Base-by-base conservation (phyloP, 2,888 invertebrate genomes). In the Caenorhabditis uteleia region DNA sequence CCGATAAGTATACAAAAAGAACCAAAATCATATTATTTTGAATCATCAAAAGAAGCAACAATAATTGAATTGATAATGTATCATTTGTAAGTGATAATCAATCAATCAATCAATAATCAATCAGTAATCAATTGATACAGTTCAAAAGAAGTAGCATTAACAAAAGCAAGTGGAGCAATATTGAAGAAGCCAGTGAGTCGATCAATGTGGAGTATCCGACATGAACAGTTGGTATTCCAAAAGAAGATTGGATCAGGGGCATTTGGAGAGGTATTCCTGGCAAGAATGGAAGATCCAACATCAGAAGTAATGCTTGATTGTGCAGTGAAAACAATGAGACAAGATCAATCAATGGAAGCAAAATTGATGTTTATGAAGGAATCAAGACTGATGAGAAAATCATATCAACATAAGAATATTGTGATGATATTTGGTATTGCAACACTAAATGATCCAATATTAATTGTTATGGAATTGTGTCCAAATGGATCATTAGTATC, bases 401-500 rank as follows among this genome's bases (percentile, higher is more conserved):
- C 27, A 20, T 70, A 66, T 49, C 59, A 68, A 21, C 78, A 78
- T 45, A 60, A 64, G 21, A 53, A 78, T 42, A 70, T 79, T 12
- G 77, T 79, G n/a, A 64, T 60, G 58, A 74, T 77, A 16, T 57
- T 62, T 31, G 67, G 67, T 38, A 54, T 71, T 12, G 79, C 78
- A n/a, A 75, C 76, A 1, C 71, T 76, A 47, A 70, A 76, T 39
- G 60, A 67, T 39, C 79, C 79, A 8, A 45, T 79, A 27, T 65
- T 79, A 60, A 65, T 79, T 31, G 60, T 77, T 8, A 78, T 79
- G 79, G 79, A 79, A 31, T 33, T 67, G 29, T 77, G 77, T 53
- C 66, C 75, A 7, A 77, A 76, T 20, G 78, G 78, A 8, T 64
- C 70, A 0, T 55, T 78, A 12, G 51, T 73, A 21, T 51, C 58